A percentile compares a stretch with the other conserved stretches of the same genome.
Evolutionary conservation across 2,888 invertebrate genomes (phyloP).

Genomic region (Silvanus unidentatus): DNA sequence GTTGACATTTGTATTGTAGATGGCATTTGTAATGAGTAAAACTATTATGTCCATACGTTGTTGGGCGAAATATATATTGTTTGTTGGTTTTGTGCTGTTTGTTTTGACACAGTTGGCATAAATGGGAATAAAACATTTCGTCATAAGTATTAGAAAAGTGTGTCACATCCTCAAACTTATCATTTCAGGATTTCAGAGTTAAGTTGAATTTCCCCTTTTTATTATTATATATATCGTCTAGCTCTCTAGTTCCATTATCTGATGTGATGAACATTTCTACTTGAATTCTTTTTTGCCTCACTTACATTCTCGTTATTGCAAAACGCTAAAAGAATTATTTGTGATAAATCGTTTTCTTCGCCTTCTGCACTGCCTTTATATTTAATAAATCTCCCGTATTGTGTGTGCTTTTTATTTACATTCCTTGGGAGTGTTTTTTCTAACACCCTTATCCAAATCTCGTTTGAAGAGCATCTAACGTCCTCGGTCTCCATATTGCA

Average conservation of each 20-base stretch:
- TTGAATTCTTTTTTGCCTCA: constrained; percentile 4
- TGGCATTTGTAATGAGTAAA: too few species aligned
- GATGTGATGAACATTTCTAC: constrained; percentile 9
- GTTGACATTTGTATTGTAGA: too few species aligned
- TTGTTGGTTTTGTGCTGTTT: constrained; percentile 11
- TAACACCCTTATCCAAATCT: too few species aligned
- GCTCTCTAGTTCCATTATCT: constrained; percentile 13
- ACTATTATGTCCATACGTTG: too few species aligned
- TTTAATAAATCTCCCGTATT: too few species aligned
- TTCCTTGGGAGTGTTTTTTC: too few species aligned
- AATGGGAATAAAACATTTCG: constrained; percentile 27
- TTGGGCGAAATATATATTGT: too few species aligned
- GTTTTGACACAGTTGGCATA: constrained; percentile 29
- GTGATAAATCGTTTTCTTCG: constrained; percentile 29
- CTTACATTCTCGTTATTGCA: constrained; percentile 26
- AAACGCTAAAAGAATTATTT: constrained; percentile 29
- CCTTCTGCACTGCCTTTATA: constrained; percentile 5
- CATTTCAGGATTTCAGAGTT: constrained; percentile 21
- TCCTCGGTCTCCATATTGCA: too few species aligned
- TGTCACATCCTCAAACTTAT: constrained; percentile 29
- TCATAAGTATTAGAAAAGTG: constrained; percentile 27
- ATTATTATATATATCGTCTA: constrained; percentile 7
- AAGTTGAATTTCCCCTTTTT: too few species aligned
- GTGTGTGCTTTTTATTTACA: too few species aligned
- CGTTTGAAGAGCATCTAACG: too few species aligned